phyloP scores from a whole-genome alignment of 2,113 vertebrate species.

The Corythornis madagascariensis region DNA sequence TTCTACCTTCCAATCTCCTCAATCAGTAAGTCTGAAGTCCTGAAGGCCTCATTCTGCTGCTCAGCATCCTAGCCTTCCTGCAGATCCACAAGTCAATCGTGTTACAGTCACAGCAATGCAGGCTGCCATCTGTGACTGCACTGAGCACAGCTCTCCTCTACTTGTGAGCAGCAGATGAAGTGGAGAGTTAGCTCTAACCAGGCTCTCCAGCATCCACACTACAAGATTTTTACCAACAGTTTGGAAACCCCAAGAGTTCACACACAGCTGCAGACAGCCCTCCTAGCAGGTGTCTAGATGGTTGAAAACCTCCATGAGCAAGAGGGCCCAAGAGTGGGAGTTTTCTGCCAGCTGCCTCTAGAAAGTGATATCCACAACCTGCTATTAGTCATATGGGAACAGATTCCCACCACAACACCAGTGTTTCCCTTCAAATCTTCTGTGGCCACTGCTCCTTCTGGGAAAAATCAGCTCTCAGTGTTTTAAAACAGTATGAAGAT shows the following conservation, averaged over 20 bases:
- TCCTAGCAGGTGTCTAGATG: not conserved
- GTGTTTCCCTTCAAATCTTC: not conserved
- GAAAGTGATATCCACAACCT: not conserved
- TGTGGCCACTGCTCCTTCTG: not conserved
- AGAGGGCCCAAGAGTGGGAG: not conserved
- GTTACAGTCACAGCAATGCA: not conserved
- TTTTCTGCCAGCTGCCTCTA: not conserved
- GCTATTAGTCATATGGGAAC: not conserved
- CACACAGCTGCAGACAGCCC: rapidly evolving
- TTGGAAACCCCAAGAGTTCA: not conserved
- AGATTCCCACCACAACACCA: not conserved
- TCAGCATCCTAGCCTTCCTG: not conserved
- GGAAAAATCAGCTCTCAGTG: not conserved
- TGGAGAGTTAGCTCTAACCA: not conserved
- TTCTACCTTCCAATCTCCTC: not conserved
- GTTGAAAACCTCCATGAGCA: not conserved
- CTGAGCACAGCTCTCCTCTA: not conserved
- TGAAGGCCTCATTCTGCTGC: not conserved
- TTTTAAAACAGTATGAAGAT: not conserved
- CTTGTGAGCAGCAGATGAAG: not conserved
- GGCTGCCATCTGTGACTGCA: not conserved
- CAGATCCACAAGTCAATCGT: not conserved
- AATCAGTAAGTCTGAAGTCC: not conserved
- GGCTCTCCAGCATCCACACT: not conserved
- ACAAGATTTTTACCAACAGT: not conserved